Evolutionary conservation across 2,113 vertebrate species (phyloP).

Genomic region (Pavo muticus): DNA sequence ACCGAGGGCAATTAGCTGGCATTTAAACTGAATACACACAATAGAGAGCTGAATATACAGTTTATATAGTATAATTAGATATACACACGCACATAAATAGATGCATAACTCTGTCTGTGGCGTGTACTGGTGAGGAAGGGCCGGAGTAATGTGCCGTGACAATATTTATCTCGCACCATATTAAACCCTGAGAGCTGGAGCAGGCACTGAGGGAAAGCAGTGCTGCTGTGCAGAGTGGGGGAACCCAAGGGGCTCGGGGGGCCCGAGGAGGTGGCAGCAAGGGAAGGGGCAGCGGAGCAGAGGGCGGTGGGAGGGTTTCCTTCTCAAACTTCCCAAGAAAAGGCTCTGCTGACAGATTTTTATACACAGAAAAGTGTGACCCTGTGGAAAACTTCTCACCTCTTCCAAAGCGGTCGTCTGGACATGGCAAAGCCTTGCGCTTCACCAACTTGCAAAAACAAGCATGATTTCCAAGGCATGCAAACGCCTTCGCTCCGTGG

Average conservation of each 20-base stretch:
- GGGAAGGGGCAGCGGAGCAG: neutral
- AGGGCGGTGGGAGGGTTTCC: neutral
- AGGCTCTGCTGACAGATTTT: neutral
- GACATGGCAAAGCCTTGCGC: neutral
- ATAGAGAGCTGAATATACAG: constrained; percentile 40
- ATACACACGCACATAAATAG: constrained; percentile 58
- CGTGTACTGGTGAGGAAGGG: constrained; percentile 53
- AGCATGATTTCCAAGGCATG: neutral
- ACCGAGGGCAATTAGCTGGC: constrained; percentile 58
- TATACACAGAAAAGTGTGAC: neutral
- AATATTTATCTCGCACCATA: constrained; percentile 60
- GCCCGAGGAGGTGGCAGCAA: neutral
- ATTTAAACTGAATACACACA: constrained; percentile 36
- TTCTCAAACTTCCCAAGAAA: neutral
- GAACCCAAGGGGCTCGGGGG: neutral
- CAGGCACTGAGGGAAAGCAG: neutral
- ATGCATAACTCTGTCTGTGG: constrained; percentile 64
- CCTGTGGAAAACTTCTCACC: neutral
- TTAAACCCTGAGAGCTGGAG: constrained; percentile 24
- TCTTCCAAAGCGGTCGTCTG: neutral
- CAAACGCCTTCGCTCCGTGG: neutral
- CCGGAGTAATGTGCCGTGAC: constrained; percentile 62
- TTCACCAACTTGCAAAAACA: neutral
- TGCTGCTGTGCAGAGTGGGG: neutral
- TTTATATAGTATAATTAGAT: constrained; percentile 64